phyloP scores from a whole-genome alignment of 2,797 vertebrate genomes.

The Melanotaenia boesemani region DNA sequence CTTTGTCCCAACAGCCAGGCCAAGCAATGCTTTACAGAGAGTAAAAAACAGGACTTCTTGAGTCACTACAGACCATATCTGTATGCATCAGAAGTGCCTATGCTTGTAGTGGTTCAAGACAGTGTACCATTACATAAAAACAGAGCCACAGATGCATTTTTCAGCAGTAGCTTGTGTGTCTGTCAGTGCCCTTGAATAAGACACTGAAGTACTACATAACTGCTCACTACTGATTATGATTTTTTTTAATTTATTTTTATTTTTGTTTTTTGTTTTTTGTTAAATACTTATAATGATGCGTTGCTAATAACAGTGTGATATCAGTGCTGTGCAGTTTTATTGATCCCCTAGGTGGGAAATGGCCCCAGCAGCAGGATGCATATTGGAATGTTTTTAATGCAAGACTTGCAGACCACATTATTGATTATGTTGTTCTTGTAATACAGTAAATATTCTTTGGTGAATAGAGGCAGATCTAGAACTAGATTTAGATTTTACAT shows the following conservation, averaged over 20 bases:
- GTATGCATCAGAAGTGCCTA: slow-evolving; percentile 2
- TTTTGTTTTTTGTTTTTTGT: no score
- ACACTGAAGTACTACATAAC: background rate
- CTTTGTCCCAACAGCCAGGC: slow-evolving; percentile 67
- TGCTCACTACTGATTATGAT: background rate
- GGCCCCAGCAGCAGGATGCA: background rate
- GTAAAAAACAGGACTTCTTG: slow-evolving; percentile 13
- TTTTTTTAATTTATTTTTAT: no score
- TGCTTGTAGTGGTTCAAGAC: slow-evolving; percentile 8
- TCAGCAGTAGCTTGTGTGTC: background rate
- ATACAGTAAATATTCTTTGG: background rate
- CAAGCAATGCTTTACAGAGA: slow-evolving; percentile 65
- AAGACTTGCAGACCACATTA: background rate
- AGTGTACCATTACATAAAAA: slow-evolving; percentile 7
- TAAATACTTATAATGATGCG: slow-evolving; percentile 13
- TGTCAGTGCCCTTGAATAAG: slow-evolving; percentile 20
- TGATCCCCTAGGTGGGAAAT: slow-evolving; percentile 27
- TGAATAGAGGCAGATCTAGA: background rate
- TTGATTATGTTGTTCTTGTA: background rate
- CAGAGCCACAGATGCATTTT: slow-evolving; percentile 12
- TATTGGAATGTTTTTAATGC: background rate
- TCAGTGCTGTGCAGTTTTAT: slow-evolving; percentile 12
- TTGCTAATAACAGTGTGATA: slow-evolving; percentile 3
- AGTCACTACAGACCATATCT: slow-evolving; percentile 43
- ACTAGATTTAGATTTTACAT: no score